Base-by-base conservation (phyloP, 2,797 vertebrate genomes). In the Peromyscus melanophrys region DNA sequence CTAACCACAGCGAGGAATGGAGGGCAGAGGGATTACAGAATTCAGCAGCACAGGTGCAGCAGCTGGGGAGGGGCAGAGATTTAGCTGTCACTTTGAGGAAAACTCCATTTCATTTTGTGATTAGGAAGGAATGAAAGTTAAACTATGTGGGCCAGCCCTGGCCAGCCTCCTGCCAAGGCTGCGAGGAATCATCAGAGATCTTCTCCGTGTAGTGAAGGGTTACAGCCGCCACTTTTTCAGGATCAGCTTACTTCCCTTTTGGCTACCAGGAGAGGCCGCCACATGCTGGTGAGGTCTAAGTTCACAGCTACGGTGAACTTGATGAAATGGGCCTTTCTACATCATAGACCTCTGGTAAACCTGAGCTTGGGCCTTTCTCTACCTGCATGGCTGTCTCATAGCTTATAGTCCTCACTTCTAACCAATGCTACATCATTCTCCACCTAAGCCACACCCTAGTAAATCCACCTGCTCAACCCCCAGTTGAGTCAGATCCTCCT, bases 1-100 rank as follows among this genome's bases (percentile, higher is more conserved):
- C 97, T 99, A 59, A 65, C 98, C 94, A 97, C 97, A 88, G 96
- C 81, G 92, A 98, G 97, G 98, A 98, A 98, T 1, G 49, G 98
- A 98, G 98, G 98, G 98, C 98, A 98, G 98, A 98, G 88, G 98
- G 98, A 98, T 99, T 98, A 98, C 97, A 98, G 98, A 99, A 98
- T 98, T 98, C 98, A 98, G 98, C 0, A 0, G 95, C 81, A 90
- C 93, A 2, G 0, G 97, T 96, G 98, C 94, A 97, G 98, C 95
- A 95, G 96, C 76, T 84, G 0, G 95, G 65, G 76, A 98, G 96
- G 90, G 65, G 96, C 98, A 98, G 97, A 98, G 98, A 98, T 98
- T 98, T 98, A 98, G 97, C 98, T 99, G 99, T 99, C 98, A 98
- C 96, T 97, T 0, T 82, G 97, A 98, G 98, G 98, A 98, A 98